Evolutionary conservation across 2,888 invertebrate genomes (phyloP).

Genomic region (Eilema depressum): DNA sequence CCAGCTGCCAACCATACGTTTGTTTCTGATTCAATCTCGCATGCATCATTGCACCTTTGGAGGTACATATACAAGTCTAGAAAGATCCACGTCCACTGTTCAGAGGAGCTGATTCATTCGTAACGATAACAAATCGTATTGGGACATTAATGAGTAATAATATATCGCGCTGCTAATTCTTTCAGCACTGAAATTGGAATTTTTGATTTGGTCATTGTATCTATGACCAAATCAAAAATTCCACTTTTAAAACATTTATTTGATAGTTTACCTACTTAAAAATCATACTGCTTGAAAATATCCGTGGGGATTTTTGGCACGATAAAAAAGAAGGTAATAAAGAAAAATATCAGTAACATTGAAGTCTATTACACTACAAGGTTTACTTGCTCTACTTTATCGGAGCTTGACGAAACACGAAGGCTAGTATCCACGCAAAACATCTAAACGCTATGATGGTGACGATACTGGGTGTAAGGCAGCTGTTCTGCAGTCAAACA

Average conservation of each 20-base stretch:
- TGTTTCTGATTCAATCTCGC: neutral
- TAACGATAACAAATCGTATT: neutral
- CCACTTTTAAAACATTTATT: neutral
- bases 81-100: neutral
- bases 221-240: no score
- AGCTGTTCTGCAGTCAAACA: no score
- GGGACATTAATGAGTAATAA: neutral
- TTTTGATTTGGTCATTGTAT: neutral
- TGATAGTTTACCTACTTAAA: neutral
- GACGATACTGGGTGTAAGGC: no score
- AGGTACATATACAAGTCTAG: neutral
- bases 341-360: no score
- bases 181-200: neutral
- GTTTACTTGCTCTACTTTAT: no score
- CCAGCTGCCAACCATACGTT: neutral
- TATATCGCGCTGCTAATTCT: neutral
- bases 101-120: neutral
- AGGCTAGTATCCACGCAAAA: no score
- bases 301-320: no score
- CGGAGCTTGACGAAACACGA: no score
- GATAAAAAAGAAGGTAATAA: no score
- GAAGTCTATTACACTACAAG: no score
- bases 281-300: neutral
- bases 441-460: no score
- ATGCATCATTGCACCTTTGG: neutral